phyloP scores from a whole-genome alignment of 2,113 vertebrate species.

The Okapia johnstoni region DNA sequence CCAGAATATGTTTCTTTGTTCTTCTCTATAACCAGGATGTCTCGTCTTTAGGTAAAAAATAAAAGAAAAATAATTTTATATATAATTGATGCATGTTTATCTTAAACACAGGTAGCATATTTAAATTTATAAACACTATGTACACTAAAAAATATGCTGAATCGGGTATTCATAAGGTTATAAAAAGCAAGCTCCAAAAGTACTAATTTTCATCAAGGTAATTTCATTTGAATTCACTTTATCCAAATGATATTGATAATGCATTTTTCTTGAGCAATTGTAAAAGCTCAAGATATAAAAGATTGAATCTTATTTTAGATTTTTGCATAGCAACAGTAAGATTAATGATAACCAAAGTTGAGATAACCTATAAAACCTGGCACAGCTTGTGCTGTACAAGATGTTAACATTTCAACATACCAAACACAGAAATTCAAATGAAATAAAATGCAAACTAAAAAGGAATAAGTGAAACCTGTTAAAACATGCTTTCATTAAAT shows the following conservation, averaged over 20 bases:
- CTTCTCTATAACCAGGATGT: background rate
- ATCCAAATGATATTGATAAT: constrained; percentile 32
- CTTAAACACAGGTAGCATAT: background rate
- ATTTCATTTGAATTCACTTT: constrained; percentile 43
- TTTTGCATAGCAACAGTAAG: constrained; percentile 15
- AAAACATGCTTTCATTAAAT: constrained; percentile 20
- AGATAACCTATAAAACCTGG: constrained; percentile 58
- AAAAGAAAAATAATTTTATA: background rate
- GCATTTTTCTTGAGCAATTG: constrained; percentile 46
- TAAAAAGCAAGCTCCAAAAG: constrained; percentile 22
- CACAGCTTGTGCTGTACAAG: constrained; percentile 3
- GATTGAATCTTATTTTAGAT: constrained; percentile 48
- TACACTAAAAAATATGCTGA: background rate
- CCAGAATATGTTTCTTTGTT: background rate
- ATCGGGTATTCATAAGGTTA: constrained; percentile 8
- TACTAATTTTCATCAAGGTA: constrained; percentile 18
- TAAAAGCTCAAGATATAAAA: constrained; percentile 17
- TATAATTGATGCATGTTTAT: background rate
- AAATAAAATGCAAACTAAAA: background rate
- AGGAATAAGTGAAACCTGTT: background rate
- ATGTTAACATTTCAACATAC: constrained; percentile 46
- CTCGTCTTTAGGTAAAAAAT: background rate
- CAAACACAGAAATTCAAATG: constrained; percentile 45
- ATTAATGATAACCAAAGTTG: constrained; percentile 52
- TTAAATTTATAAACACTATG: background rate